phyloP scores from a whole-genome alignment of 2,888 invertebrate species.

The Timandra comae region DNA sequence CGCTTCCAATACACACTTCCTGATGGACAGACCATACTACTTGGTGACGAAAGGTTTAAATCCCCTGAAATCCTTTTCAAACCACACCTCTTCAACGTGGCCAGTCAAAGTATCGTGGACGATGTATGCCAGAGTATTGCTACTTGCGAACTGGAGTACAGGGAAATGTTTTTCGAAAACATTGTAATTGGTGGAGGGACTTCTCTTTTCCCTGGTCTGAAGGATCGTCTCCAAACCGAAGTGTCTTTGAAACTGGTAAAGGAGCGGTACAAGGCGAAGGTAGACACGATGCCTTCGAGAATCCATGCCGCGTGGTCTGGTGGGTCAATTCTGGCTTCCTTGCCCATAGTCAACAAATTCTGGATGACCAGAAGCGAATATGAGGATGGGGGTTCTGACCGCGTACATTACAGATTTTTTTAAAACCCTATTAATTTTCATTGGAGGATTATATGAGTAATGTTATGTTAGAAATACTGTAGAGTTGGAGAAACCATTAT shows the following conservation, averaged over 20 bases:
- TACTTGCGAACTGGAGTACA: conserved; percentile 85
- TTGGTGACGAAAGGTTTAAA: conserved; percentile 88
- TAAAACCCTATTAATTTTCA: conserved; percentile 67
- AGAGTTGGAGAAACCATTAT: too few species aligned
- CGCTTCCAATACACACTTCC: conserved; percentile 88
- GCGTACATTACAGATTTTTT: conserved; percentile 95
- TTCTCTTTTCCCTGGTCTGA: conserved; percentile 92
- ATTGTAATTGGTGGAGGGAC: conserved; percentile 91
- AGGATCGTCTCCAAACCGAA: conserved; percentile 94
- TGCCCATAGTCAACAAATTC: conserved; percentile 94
- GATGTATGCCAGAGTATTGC: conserved; percentile 75
- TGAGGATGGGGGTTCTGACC: conserved; percentile 92
- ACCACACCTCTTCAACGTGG: conserved; percentile 86
- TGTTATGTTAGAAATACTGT: too few species aligned
- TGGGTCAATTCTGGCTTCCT: conserved; percentile 94
- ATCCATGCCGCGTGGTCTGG: conserved; percentile 98
- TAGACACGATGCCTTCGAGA: conserved; percentile 89
- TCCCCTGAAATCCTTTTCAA: conserved; percentile 91
- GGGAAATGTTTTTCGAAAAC: conserved; percentile 89
- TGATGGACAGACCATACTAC: conserved; percentile 87
- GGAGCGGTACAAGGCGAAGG: conserved; percentile 81
- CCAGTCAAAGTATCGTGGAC: conserved; percentile 85
- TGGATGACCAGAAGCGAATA: conserved; percentile 97
- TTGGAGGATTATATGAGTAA: too few species aligned
- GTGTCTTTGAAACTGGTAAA: conserved; percentile 72